A percentile compares a stretch with the other conserved stretches of the same genome.
These are phyloP conservation scores for Tamandua tetradactyla DNA, from an alignment of 2,797 vertebrate genomes.

Conservation along the genomic window DNA sequence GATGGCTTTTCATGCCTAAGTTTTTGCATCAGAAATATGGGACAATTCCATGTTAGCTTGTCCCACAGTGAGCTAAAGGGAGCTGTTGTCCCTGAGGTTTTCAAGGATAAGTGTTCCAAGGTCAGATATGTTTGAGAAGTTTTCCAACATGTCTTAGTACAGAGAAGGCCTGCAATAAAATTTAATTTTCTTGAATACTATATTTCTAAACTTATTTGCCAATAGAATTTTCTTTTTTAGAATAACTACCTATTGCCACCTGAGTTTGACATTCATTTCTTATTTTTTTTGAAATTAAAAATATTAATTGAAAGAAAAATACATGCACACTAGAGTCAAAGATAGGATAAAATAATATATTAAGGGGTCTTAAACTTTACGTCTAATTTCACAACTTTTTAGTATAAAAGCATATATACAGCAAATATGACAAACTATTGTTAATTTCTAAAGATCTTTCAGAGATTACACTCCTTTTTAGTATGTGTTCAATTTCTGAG, in stretches of 20 bases:
- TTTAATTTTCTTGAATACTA: not conserved
- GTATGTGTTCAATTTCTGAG: not conserved
- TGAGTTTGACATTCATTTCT: conserved; percentile 7
- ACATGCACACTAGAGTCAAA: not conserved
- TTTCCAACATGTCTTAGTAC: not conserved
- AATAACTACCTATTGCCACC: not conserved
- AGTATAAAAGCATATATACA: not conserved
- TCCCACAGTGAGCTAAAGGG: not conserved
- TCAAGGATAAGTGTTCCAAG: not conserved
- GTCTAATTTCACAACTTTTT: conserved; percentile 1
- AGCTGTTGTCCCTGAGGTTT: not conserved
- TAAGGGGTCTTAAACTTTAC: not conserved
- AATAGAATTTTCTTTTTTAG: not conserved
- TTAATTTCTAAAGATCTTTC: conserved; percentile 4
- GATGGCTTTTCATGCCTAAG: not conserved
- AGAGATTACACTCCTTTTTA: not conserved
- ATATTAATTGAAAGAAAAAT: conserved; percentile 16
- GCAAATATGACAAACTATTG: not conserved
- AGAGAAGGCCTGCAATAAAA: not conserved
- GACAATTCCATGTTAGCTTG: not conserved
- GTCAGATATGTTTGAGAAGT: not conserved
- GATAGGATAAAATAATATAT: not conserved
- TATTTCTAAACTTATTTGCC: not conserved
- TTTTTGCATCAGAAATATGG: not conserved
- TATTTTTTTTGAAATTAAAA: conserved; percentile 7